A percentile compares a stretch with the other conserved stretches of the same genome.
Evolutionary conservation across 2,113 vertebrate species (phyloP).

Genomic region (Scolopax mira): DNA sequence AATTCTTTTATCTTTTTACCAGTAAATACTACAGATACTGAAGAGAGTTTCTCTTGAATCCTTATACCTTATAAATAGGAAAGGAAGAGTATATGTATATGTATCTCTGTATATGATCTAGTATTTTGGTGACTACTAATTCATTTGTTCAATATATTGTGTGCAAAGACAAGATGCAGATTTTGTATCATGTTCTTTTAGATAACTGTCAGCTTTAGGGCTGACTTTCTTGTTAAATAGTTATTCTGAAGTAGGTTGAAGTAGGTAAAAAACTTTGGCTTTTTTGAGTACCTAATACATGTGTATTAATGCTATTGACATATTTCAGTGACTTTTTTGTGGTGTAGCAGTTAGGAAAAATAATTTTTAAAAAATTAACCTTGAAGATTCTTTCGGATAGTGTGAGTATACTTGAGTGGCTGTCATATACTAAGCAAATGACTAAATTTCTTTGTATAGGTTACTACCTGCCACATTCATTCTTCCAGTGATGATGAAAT

Average conservation of each 20-base stretch:
- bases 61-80: not conserved
- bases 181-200: not conserved
- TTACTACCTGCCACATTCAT: conserved; percentile 97
- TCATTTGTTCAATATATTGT: not conserved
- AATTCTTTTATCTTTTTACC: not conserved
- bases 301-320: not conserved
- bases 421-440: not conserved
- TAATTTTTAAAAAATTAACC: too few species aligned
- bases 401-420: not conserved
- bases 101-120: not conserved
- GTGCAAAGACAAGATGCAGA: not conserved
- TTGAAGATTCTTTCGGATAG: not conserved
- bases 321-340: not conserved
- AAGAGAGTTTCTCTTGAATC: not conserved
- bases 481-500: conserved; percentile 98
- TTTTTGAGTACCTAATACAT: not conserved
- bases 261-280: not conserved
- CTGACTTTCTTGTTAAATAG: not conserved
- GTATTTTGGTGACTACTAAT: not conserved
- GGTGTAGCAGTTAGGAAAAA: not conserved
- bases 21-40: not conserved
- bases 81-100: not conserved
- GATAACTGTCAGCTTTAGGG: not conserved
- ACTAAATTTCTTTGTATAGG: conserved; percentile 74
- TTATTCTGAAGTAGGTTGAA: not conserved